A percentile compares a stretch with the other conserved stretches of the same genome.
Evolutionary conservation across 2,888 invertebrate species (phyloP).

Genomic region (Hypolimnas misippus): DNA sequence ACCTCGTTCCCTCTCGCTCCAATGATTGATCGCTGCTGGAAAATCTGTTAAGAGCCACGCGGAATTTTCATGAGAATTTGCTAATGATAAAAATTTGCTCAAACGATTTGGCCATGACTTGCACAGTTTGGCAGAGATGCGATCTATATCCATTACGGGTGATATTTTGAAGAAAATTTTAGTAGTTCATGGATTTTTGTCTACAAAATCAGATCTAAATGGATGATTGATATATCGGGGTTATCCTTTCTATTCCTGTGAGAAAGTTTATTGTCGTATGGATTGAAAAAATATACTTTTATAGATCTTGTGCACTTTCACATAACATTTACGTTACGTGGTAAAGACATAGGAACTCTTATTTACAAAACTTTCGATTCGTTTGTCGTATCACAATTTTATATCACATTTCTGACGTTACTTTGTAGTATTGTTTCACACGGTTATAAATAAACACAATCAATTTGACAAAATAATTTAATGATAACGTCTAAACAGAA

Average conservation of each 20-base stretch:
- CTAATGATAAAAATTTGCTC: conserved; percentile 10
- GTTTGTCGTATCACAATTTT: conserved; percentile 1
- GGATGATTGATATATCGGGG: neutral
- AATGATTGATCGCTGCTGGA: conserved; percentile 37
- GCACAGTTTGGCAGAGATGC: neutral
- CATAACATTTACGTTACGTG: neutral
- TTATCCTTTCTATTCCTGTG: conserved; percentile 2
- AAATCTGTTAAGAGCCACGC: conserved; percentile 9
- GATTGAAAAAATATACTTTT: neutral
- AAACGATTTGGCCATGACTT: neutral
- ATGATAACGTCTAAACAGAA: too few species aligned
- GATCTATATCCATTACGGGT: too few species aligned
- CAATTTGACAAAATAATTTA: too few species aligned
- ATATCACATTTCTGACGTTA: neutral
- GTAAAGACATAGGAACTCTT: neutral
- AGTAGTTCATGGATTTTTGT: neutral
- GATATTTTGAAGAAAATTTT: too few species aligned
- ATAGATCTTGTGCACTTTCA: neutral
- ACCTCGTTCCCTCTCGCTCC: conserved; percentile 34
- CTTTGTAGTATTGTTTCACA: neutral
- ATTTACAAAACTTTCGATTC: conserved; percentile 17
- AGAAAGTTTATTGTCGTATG: neutral
- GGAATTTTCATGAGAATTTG: conserved; percentile 6
- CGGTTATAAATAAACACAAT: too few species aligned
- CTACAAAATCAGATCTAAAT: neutral